Conservation (phyloP, 2,113 vertebrate genomes). For the Phyllostomus hastatus region DNA sequence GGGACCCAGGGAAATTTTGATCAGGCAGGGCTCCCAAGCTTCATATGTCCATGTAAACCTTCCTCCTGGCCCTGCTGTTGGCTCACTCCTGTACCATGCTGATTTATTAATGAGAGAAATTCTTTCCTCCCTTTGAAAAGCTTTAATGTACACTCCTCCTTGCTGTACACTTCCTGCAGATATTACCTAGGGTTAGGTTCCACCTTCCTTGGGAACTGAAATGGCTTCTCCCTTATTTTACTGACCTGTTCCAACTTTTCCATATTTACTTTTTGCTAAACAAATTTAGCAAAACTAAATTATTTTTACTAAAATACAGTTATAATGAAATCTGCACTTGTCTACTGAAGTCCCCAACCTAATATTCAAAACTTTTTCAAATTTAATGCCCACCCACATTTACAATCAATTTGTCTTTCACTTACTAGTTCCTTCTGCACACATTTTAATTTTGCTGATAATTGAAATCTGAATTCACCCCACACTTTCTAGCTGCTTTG, state of each 20-base stretch:
- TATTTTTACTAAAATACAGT: not conserved
- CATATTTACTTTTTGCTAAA: not conserved
- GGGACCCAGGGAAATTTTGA: not conserved
- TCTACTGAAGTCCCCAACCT: not conserved
- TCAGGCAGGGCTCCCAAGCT: not conserved
- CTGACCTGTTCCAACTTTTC: not conserved
- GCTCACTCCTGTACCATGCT: rapidly evolving
- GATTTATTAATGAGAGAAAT: not conserved
- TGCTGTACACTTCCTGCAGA: not conserved
- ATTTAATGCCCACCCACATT: not conserved
- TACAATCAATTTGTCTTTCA: not conserved
- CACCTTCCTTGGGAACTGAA: not conserved
- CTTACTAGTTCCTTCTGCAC: not conserved
- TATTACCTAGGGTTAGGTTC: not conserved
- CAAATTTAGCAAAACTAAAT: not conserved
- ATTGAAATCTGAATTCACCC: not conserved
- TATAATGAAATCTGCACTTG: not conserved
- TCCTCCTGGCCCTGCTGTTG: not conserved
- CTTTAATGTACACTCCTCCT: too few species aligned
- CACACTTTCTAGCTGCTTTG: not conserved
- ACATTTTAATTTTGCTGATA: not conserved
- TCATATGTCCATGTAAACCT: not conserved
- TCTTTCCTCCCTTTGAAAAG: too few species aligned
- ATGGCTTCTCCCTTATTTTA: not conserved
- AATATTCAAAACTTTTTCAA: not conserved